A percentile compares a stretch with the other conserved stretches of the same genome.
These are phyloP conservation scores for Cardiocondyla obscurior DNA, from an alignment of 1,140 invertebrate species.

Conservation along the genomic window DNA sequence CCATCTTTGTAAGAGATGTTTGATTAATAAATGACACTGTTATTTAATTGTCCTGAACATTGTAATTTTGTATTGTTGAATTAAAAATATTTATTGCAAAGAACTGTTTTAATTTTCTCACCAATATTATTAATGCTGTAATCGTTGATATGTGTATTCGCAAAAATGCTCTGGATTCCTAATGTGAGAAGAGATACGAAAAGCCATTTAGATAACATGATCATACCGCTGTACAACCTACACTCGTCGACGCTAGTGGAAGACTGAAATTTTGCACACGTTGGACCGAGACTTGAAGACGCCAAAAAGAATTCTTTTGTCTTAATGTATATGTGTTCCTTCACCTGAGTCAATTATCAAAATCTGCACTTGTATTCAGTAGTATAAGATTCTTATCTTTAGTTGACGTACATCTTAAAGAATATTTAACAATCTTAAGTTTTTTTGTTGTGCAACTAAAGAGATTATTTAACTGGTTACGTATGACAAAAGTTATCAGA, in stretches of 20 bases:
- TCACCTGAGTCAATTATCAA: not conserved
- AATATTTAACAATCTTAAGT: not conserved
- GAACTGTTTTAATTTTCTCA: not conserved
- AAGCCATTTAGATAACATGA: conserved; percentile 47
- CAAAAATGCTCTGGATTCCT: not conserved
- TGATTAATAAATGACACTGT: not conserved
- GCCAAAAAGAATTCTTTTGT: not conserved
- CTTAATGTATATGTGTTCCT: not conserved
- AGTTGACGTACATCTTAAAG: not conserved
- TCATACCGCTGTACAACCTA: conserved; percentile 7
- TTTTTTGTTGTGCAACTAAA: not conserved
- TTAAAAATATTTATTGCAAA: not conserved
- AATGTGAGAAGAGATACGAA: not conserved
- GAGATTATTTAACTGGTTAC: not conserved
- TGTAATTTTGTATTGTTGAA: not conserved
- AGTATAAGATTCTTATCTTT: not conserved
- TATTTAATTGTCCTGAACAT: not conserved
- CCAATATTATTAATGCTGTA: not conserved
- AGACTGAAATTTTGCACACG: conserved; percentile 64
- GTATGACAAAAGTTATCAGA: not conserved
- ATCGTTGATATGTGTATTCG: not conserved
- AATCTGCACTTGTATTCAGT: not conserved
- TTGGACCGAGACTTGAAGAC: conserved; percentile 16
- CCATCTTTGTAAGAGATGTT: not conserved
- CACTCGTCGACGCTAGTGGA: conserved; percentile 6